Conservation (phyloP, 2,797 vertebrate species). For the Sebastes alutus region DNA sequence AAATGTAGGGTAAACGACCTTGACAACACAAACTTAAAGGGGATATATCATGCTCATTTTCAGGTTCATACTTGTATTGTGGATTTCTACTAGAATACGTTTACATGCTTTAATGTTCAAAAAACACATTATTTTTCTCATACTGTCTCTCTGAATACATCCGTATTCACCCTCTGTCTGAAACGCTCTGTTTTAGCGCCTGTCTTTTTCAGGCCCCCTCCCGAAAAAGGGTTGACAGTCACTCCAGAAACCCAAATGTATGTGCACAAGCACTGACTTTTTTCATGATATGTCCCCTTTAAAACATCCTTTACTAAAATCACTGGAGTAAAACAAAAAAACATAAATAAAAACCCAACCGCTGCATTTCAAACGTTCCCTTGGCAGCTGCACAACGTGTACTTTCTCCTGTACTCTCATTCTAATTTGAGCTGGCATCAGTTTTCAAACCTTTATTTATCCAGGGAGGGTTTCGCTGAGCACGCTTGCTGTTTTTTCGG, state of each 20-base stretch:
- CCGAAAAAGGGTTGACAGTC: neutral
- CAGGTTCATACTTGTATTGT: neutral
- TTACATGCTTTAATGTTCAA: neutral
- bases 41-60: neutral
- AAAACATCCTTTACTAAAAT: neutral
- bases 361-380: slow-evolving; percentile 13
- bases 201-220: neutral
- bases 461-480: slow-evolving; percentile 56
- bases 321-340: neutral
- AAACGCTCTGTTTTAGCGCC: too few species aligned
- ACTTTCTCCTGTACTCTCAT: slow-evolving; percentile 14
- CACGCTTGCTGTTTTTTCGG: slow-evolving; percentile 30
- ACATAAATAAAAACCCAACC: neutral
- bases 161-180: neutral
- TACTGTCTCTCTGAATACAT: neutral
- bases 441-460: slow-evolving; percentile 60
- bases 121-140: neutral
- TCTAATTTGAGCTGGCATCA: slow-evolving; percentile 62
- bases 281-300: neutral
- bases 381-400: slow-evolving; percentile 13
- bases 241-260: neutral
- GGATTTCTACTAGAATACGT: neutral
- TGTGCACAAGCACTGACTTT: neutral
- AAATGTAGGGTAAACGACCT: neutral
- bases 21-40: neutral